Evolutionary conservation across 2,113 vertebrate species (phyloP).

Genomic region (Grammomys surdaster): DNA sequence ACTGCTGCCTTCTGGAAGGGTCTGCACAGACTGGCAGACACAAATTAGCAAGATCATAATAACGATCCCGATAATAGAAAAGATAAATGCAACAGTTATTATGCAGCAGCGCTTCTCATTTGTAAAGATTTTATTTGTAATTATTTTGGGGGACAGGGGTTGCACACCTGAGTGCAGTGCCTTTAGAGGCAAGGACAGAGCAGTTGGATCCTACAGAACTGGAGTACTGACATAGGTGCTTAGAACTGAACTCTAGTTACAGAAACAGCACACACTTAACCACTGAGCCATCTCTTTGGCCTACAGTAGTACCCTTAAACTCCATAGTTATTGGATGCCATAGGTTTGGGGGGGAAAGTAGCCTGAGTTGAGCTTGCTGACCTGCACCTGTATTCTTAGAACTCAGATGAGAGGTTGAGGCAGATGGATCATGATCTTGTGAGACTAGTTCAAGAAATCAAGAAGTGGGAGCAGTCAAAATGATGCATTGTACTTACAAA

Average conservation of each 20-base stretch:
- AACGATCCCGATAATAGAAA: neutral
- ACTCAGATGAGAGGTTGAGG: neutral
- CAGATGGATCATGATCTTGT: neutral
- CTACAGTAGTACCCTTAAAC: neutral
- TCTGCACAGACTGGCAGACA: neutral
- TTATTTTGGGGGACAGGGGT: neutral
- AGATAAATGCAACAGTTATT: neutral
- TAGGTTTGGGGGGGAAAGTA: neutral
- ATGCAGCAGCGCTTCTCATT: neutral
- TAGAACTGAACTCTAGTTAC: neutral
- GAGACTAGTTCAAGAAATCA: neutral
- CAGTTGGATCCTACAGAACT: neutral
- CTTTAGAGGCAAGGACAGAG: neutral
- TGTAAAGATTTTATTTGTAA: neutral
- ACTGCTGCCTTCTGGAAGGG: fast-evolving
- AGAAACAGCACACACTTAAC: neutral
- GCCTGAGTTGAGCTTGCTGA: neutral
- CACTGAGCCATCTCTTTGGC: neutral
- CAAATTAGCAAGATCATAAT: neutral
- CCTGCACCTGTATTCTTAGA: neutral
- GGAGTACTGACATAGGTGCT: neutral
- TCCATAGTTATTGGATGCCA: neutral
- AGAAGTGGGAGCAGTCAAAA: neutral
- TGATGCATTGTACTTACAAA: neutral
- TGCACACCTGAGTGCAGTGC: neutral